These are phyloP conservation scores for Cordilura impudica DNA, from an alignment of 2,888 invertebrate species.

Conservation along the genomic window DNA sequence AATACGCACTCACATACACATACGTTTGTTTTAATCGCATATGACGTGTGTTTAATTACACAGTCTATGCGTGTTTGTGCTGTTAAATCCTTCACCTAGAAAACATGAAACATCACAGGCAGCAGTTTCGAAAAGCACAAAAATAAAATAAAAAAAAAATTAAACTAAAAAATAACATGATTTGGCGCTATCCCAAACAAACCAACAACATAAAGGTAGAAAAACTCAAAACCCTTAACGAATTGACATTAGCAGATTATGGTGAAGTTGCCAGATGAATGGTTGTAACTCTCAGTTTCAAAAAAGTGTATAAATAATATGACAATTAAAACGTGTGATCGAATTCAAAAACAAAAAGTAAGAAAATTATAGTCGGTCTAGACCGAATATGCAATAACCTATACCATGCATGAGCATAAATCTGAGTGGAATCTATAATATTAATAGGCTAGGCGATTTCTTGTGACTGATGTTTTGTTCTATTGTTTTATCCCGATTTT, in stretches of 20 bases:
- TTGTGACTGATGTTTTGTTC: too few species aligned
- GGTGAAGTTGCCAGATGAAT: neutral
- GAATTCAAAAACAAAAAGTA: too few species aligned
- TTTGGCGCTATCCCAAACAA: constrained; percentile 17
- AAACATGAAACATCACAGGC: neutral
- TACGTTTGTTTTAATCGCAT: constrained; percentile 45
- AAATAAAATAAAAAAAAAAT: neutral
- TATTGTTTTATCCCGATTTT: too few species aligned
- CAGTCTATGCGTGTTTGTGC: constrained; percentile 28
- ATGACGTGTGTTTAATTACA: constrained; percentile 57
- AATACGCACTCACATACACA: neutral
- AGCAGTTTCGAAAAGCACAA: neutral
- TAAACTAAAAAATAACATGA: neutral
- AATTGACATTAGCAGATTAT: neutral
- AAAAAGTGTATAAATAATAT: too few species aligned
- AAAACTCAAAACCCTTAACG: neutral
- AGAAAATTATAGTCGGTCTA: too few species aligned
- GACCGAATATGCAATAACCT: too few species aligned
- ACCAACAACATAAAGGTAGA: neutral
- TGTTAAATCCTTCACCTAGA: constrained; percentile 48
- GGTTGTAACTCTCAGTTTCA: too few species aligned
- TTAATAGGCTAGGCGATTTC: too few species aligned
- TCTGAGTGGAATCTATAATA: too few species aligned
- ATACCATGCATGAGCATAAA: too few species aligned
- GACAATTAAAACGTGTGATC: too few species aligned